Evolutionary conservation across 2,113 vertebrate species (phyloP), one percentile per base, ranked within the genome.

Genomic region (Alaudala cheleensis): DNA sequence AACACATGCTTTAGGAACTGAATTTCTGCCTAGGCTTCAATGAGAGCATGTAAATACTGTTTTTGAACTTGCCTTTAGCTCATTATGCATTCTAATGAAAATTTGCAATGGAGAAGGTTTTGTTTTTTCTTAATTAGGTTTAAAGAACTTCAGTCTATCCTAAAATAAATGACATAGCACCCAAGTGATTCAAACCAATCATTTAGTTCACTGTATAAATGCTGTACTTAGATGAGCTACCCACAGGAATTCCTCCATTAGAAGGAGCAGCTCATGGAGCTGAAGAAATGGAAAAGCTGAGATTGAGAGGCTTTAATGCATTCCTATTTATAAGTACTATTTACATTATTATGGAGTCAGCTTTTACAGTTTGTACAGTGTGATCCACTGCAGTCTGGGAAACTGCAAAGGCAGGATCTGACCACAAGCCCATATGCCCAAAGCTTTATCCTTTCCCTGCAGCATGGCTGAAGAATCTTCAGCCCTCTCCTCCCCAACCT

Each of bases 61-160:
- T 88, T 93, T 81, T 72, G 33, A 91, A 73, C 22, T 91, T 94
- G 69, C 51, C 42, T 84, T 64, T 49, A 84, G 61, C 53, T 85
- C 34, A 78, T 92, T 60, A 78, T 44, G 60, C 17, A 71, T 91
- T 94, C 81, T 84, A 90, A 91, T 79, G 61, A 40, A 93, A 94
- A 89, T 79, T 60, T 85, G 11, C 20, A 56, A 44, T 31, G 53
- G 6, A 74, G 16, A 78, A 66, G 17, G 10, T 33, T 88, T 84
- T 86, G 40, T 1, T 53, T 81, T 88, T 88, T 61, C 54, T 83
- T 83, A 70, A 86, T 86, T 83, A 81, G 42, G 34, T 91, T 93
- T 89, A 58, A 23, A 67, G 69, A 87, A 62, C 44, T 58, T 87
- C 69, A 74, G 56, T 47, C 56, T 71, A 31, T 40, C 47, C 17